Conservation (phyloP, 2,888 invertebrate species). For the Lasius platythorax region DNA sequence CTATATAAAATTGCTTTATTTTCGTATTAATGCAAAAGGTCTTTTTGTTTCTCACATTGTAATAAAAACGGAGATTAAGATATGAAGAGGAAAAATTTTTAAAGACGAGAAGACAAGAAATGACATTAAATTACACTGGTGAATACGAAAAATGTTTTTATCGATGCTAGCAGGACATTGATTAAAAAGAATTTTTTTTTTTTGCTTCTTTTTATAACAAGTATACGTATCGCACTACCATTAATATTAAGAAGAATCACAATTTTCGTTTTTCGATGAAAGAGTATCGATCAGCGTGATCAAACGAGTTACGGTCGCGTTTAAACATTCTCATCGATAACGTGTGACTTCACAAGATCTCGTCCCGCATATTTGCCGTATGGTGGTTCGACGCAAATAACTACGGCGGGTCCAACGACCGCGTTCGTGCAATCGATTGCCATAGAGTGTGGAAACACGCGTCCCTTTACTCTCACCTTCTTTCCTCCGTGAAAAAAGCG, state of each 20-base stretch:
- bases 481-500: constrained; percentile 8
- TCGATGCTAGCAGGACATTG: neutral
- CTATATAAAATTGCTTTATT: constrained; percentile 1
- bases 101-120: neutral
- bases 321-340: constrained; percentile 25
- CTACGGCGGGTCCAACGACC: constrained; percentile 27
- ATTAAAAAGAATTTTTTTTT: neutral
- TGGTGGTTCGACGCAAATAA: constrained; percentile 26
- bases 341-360: constrained; percentile 11
- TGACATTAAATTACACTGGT: neutral
- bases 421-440: constrained; percentile 41
- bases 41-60: neutral
- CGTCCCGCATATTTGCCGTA: constrained; percentile 34
- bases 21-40: neutral
- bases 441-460: constrained; percentile 55
- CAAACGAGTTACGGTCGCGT: constrained; percentile 35
- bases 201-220: neutral
- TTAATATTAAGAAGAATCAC: neutral
- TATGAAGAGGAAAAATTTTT: neutral
- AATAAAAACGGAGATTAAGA: neutral
- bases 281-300: neutral
- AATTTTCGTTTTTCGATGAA: neutral
- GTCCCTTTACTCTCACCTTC: constrained; percentile 38
- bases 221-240: neutral
- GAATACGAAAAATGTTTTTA: neutral